phyloP scores from a whole-genome alignment of 2,113 vertebrate genomes.

The Caretta caretta region DNA sequence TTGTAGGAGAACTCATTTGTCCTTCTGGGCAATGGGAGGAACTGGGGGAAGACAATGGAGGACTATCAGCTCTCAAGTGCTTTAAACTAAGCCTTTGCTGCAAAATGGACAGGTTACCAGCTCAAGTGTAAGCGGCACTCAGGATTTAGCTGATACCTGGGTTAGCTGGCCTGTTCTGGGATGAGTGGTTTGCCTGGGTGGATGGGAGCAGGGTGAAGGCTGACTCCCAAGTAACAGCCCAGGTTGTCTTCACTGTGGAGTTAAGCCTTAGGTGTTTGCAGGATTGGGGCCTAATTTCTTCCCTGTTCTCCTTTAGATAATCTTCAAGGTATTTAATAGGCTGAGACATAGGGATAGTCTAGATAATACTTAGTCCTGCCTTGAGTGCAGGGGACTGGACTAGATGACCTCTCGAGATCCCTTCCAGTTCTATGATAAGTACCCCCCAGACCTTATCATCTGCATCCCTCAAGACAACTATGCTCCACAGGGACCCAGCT shows the following conservation, averaged over 20 bases:
- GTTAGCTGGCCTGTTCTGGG: no score
- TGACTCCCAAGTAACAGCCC: background rate
- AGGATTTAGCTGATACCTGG: background rate
- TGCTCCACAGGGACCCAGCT: accelerated
- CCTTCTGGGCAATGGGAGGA: background rate
- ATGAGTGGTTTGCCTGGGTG: accelerated
- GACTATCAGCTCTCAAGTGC: background rate
- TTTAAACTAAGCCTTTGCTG: background rate
- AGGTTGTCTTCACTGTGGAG: background rate
- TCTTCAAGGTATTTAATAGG: background rate
- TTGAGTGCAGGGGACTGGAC: no score
- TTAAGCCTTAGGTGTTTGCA: background rate
- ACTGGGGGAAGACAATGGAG: background rate
- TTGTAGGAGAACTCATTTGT: background rate
- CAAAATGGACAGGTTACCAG: background rate
- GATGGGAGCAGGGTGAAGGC: background rate
- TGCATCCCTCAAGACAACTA: background rate
- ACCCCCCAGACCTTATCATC: background rate
- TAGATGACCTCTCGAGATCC: no score
- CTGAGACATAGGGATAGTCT: background rate
- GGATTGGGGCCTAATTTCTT: background rate
- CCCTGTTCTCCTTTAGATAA: background rate
- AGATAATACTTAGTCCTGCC: no score
- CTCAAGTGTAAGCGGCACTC: background rate
- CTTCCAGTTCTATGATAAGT: background rate